Evolutionary conservation across 92 coral and sea anemone genomes (phyloP), one percentile per base, ranked within the genome.

Genomic region (Epizoanthus rinbou): DNA sequence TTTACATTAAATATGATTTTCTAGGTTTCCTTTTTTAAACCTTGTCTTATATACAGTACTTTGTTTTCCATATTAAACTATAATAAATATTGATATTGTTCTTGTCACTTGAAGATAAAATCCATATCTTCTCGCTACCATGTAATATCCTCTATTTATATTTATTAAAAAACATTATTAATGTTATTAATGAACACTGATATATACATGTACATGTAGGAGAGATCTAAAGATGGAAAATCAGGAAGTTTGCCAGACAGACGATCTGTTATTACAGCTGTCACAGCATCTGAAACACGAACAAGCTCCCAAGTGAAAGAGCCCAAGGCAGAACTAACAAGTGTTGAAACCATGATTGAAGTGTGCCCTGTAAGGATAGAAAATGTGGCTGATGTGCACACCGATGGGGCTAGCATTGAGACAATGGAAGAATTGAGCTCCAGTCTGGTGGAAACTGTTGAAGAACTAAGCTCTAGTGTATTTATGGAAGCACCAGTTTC

Each of bases 391-490:
- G 89, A 75, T 64, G 43, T 86, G 37, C 72, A 79, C 54, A 83
- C 82, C 6, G 95, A 93, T 41, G 95, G 90, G 17, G 80, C 91
- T 1, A 87, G 88, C 10, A 87, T 93, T 58, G 98, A 93, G 76
- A 96, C 92, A 14, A 87, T 96, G 50, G 98, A 94, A 69, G 93
- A 89, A 58, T 85, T 88, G 28, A 86, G 92, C 54, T 88, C 94
- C 18, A 83, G 91, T 45, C 54, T 94, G 71, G 79, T 93, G 50
- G 98, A 95, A 62, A 96, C 99, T 13, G 86, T 96, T 0, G 99
- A 96, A 79, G 96, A 92, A 57, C 83, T 91, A 39, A 85, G 93
- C 37, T 96, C 99, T 5, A 91, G 95, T 62, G 81, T 89, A 31
- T 75, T 93, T 64, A 80, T 96, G 82, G 95, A 86, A 33, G 84